These are phyloP conservation scores for Lamellibrachia luymesi DNA, from an alignment of 1,140 invertebrate species.

Conservation along the genomic window DNA sequence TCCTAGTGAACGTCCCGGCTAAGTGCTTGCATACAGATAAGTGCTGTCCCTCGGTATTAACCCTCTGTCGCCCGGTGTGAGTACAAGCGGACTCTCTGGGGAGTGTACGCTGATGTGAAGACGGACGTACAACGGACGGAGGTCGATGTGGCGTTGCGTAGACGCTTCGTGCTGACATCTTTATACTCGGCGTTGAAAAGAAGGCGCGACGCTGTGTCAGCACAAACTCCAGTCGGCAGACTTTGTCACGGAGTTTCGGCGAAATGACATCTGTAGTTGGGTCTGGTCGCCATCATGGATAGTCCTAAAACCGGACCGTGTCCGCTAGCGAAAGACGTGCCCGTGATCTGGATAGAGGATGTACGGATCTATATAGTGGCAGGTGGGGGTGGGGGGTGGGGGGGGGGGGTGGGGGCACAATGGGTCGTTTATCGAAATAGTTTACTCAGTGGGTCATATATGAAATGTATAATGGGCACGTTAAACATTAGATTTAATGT, in stretches of 20 bases:
- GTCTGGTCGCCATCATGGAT: neutral
- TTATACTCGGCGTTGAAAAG: neutral
- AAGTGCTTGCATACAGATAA: neutral
- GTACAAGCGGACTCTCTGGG: neutral
- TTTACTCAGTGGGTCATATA: too few relatives aligned
- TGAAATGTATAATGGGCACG: too few relatives aligned
- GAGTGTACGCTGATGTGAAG: neutral
- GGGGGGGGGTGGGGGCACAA: too few relatives aligned
- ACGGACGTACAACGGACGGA: neutral
- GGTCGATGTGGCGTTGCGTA: neutral
- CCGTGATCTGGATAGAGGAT: neutral
- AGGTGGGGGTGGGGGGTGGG: neutral
- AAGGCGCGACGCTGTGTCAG: neutral
- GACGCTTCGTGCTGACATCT: neutral
- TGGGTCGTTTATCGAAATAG: too few relatives aligned
- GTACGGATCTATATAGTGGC: neutral
- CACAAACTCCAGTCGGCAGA: neutral
- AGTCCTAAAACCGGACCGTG: neutral
- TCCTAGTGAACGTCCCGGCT: neutral
- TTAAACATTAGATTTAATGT: too few relatives aligned
- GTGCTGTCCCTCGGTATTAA: neutral
- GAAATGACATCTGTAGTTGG: neutral
- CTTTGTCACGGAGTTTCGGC: neutral
- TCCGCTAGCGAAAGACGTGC: neutral
- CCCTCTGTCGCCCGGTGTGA: neutral